A percentile compares a stretch with the other conserved stretches of the same genome.
These are phyloP conservation scores for Syrrhaptes paradoxus DNA, from an alignment of 2,113 vertebrate genomes.

Conservation along the genomic window DNA sequence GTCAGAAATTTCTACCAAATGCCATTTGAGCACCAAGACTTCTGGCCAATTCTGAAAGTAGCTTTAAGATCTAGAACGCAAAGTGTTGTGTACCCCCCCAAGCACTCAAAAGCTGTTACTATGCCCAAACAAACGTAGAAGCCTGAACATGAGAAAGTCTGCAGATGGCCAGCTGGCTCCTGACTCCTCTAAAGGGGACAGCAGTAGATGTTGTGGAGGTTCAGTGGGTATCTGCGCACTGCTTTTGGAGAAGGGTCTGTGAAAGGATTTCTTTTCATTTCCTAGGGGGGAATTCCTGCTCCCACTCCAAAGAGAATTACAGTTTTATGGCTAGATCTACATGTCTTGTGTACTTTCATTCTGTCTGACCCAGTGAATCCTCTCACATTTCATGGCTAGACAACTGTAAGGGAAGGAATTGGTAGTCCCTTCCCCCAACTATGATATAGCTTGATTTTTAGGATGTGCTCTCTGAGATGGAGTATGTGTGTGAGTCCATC, in stretches of 20 bases:
- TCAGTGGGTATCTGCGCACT: not conserved
- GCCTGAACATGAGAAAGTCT: not conserved
- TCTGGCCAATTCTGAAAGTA: not conserved
- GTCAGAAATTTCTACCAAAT: not conserved
- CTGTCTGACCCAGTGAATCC: not conserved
- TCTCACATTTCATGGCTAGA: not conserved
- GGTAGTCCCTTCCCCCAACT: not conserved
- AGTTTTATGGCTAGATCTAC: not conserved
- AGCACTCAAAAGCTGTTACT: not conserved
- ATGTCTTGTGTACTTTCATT: not conserved
- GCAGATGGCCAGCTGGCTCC: rapidly evolving
- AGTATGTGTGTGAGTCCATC: rapidly evolving
- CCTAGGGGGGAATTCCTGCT: not conserved
- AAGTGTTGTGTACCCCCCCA: not conserved
- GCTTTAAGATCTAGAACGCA: not conserved
- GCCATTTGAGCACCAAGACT: not conserved
- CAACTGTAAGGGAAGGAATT: not conserved
- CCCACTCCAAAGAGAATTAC: rapidly evolving
- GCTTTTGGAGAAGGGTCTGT: not conserved
- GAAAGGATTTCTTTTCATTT: not conserved
- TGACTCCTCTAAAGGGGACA: not conserved
- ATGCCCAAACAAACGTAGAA: rapidly evolving
- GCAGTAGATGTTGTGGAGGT: rapidly evolving
- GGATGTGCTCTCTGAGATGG: not conserved
- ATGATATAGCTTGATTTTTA: not conserved